Evolutionary conservation across 2,113 vertebrate genomes (phyloP).

Genomic region (Danio rerio): GRCz12tu NC_133176.1:22703501-22704000

Average conservation of each 20-base stretch:
- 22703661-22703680: too few relatives aligned
- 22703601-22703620: too few relatives aligned
- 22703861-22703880: slow-evolving; percentile 93
- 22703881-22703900: slow-evolving; percentile 96
- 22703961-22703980: slow-evolving; percentile 94
- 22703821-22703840: slow-evolving; percentile 83
- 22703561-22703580: too few relatives aligned
- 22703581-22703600: too few relatives aligned
- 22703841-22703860: slow-evolving; percentile 80
- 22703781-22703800: slow-evolving; percentile 42
- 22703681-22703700: too few relatives aligned
- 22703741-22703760: background rate
- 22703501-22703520: too few relatives aligned
- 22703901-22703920: slow-evolving; percentile 75
- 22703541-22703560: too few relatives aligned
- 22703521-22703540: too few relatives aligned
- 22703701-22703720: too few relatives aligned
- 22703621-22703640: too few relatives aligned
- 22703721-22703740: too few relatives aligned
- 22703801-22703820: slow-evolving; percentile 69
- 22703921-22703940: slow-evolving; percentile 86
- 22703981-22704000: slow-evolving; percentile 90
- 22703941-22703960: slow-evolving; percentile 94
- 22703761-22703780: slow-evolving; percentile 52
- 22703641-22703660: too few relatives aligned